Evolutionary conservation across 2,113 vertebrate genomes (phyloP).

Genomic region (Pitta sordida): DNA sequence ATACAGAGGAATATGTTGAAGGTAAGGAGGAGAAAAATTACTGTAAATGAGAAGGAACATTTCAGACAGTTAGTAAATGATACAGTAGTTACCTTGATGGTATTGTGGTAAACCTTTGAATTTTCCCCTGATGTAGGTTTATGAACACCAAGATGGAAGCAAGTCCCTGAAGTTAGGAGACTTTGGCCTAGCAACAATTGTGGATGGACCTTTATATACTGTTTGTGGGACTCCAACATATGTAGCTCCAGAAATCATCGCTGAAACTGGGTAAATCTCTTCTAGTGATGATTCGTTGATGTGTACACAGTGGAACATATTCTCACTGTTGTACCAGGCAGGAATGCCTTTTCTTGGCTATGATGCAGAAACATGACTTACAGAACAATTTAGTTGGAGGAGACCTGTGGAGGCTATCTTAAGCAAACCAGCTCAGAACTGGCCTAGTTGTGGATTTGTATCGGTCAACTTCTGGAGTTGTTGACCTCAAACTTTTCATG

Average conservation of each 20-base stretch:
- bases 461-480: background rate
- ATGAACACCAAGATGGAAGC: slow-evolving; percentile 92
- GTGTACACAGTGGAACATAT: background rate
- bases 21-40: background rate
- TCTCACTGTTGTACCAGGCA: background rate
- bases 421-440: background rate
- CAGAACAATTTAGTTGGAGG: background rate
- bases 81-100: background rate
- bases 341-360: background rate
- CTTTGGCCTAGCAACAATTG: slow-evolving; percentile 93
- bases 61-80: background rate
- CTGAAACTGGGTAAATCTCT: slow-evolving; percentile 88
- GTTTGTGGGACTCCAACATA: slow-evolving; percentile 98
- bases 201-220: slow-evolving; percentile 90
- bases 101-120: background rate
- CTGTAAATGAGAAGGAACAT: background rate
- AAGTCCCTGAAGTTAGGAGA: slow-evolving; percentile 95
- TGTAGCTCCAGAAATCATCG: slow-evolving; percentile 95
- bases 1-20: background rate
- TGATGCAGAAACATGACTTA: background rate
- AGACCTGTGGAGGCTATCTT: background rate
- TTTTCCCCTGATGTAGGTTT: slow-evolving; percentile 80
- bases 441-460: background rate
- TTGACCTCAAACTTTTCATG: background rate
- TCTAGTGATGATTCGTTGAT: background rate